Percentiles rank a stretch among this genome's conserved stretches.
Evolutionary conservation across 2,888 invertebrate genomes (phyloP).

Genomic region (Bellardia pandia): DNA sequence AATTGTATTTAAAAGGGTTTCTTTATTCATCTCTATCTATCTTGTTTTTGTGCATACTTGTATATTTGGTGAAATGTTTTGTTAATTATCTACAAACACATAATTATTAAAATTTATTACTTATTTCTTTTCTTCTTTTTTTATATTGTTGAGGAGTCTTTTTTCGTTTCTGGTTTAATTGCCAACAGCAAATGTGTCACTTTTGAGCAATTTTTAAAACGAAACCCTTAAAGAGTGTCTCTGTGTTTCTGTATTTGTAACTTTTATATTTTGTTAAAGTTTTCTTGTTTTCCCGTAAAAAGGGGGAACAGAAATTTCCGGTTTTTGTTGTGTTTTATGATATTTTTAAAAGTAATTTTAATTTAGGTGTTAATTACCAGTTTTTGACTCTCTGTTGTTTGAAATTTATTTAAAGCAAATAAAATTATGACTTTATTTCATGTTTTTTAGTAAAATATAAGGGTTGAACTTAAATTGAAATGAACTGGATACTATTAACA

Average conservation of each 20-base stretch:
- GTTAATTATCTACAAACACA: constrained; percentile 66
- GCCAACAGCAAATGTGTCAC: constrained; percentile 25
- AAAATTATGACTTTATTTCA: constrained; percentile 50
- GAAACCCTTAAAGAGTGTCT: constrained; percentile 46
- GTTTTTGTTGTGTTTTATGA: constrained; percentile 39
- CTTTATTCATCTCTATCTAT: neutral
- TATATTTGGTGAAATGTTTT: constrained; percentile 54
- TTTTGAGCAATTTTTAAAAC: neutral
- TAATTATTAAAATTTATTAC: constrained; percentile 70
- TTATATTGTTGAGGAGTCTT: neutral
- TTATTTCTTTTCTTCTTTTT: constrained; percentile 3
- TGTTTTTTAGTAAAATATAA: neutral
- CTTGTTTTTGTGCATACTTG: constrained; percentile 6
- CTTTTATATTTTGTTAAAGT: constrained; percentile 6
- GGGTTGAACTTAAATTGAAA: constrained; percentile 16
- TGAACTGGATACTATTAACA: neutral
- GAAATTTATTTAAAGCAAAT: constrained; percentile 13
- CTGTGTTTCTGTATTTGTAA: constrained; percentile 1
- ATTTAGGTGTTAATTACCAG: constrained; percentile 69
- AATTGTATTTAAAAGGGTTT: constrained; percentile 56
- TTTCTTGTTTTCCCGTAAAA: constrained; percentile 9
- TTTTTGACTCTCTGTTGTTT: neutral
- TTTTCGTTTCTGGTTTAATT: constrained; percentile 42
- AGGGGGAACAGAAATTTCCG: neutral
- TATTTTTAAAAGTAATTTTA: constrained; percentile 59